Conservation (phyloP, 2,797 vertebrate species). For the Crypturellus tataupa region DNA sequence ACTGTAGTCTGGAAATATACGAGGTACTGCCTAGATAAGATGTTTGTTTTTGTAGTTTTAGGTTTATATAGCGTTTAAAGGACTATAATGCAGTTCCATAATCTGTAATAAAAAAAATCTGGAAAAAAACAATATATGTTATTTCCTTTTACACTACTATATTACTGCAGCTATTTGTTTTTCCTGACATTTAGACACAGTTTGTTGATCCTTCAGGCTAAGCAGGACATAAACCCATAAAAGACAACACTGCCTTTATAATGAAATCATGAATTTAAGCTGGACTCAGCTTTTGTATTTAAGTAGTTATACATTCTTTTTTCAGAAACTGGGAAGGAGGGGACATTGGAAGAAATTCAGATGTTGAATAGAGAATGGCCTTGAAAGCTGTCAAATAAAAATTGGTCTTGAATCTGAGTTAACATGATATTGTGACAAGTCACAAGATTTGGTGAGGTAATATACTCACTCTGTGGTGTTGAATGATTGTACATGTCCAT, state of each 20-base stretch:
- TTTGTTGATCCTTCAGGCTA: neutral
- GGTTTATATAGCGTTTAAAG: neutral
- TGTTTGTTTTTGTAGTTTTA: neutral
- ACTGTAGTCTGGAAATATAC: neutral
- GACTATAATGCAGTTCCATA: neutral
- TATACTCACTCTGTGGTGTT: constrained; percentile 9
- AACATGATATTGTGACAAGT: constrained; percentile 27
- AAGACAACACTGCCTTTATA: neutral
- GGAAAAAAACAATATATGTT: neutral
- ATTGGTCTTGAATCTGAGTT: constrained; percentile 52
- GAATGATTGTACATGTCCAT: constrained; percentile 71
- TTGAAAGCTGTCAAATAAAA: constrained; percentile 19
- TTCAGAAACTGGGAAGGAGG: accelerated
- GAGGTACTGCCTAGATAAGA: neutral
- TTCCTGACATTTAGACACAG: neutral
- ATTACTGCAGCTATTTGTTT: neutral
- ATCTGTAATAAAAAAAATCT: neutral
- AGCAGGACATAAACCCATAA: neutral
- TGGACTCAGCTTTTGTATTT: neutral
- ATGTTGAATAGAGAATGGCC: neutral
- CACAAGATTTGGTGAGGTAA: constrained; percentile 57
- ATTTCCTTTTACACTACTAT: neutral
- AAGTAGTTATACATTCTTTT: neutral
- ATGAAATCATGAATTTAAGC: neutral
- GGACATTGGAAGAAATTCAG: neutral